These are phyloP conservation scores for Halcyon senegalensis DNA, from an alignment of 2,113 vertebrate genomes.

Conservation along the genomic window DNA sequence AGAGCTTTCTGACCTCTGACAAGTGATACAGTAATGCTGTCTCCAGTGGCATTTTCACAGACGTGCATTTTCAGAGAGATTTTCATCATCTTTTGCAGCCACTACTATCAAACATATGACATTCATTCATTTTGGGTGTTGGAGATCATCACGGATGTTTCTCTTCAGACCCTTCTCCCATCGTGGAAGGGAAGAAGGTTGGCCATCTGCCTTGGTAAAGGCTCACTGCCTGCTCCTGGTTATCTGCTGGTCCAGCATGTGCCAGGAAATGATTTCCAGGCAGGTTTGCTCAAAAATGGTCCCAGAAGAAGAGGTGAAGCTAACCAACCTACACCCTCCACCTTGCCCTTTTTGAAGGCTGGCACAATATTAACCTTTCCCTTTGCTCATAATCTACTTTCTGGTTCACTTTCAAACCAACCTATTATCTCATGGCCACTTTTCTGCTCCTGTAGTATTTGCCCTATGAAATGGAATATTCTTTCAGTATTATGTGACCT, in stretches of 20 bases:
- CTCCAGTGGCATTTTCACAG: neutral
- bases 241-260: neutral
- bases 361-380: neutral
- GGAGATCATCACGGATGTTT: neutral
- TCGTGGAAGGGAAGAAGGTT: neutral
- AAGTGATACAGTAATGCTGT: neutral
- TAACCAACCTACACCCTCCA: neutral
- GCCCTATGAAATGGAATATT: neutral
- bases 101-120: neutral
- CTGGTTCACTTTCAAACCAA: neutral
- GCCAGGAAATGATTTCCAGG: neutral
- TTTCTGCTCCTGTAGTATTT: neutral
- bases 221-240: neutral
- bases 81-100: neutral
- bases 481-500: neutral
- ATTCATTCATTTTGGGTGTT: neutral
- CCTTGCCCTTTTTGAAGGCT: neutral
- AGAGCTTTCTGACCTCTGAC: neutral
- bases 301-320: neutral
- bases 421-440: neutral
- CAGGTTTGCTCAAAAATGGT: neutral
- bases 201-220: neutral
- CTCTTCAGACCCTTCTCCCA: neutral
- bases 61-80: neutral
- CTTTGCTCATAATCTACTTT: neutral